Base-by-base conservation (phyloP, 1,140 invertebrate genomes). In the Chrysomallon squamiferum region DNA sequence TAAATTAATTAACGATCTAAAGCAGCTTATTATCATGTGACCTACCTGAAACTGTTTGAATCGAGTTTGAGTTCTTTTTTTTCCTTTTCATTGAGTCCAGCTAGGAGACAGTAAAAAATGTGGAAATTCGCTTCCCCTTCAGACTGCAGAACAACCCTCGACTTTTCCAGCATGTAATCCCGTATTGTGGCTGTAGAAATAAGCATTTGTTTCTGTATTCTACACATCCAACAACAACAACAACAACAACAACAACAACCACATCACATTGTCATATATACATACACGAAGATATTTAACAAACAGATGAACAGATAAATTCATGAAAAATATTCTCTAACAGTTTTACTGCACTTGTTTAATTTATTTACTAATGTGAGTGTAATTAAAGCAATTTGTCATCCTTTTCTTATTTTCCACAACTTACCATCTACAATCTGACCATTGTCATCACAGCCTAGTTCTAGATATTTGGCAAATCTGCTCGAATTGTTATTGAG, bases 401-500 rank as follows among this genome's bases (percentile, higher is more conserved):
- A n/a, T n/a, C n/a, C n/a, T n/a, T n/a, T n/a, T n/a, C n/a, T n/a
- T n/a, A n/a, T n/a, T n/a, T n/a, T n/a, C n/a, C n/a, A n/a, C n/a
- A n/a, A n/a, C 68, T 32, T 58, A 74, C 73, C 97, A 0, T 96
- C 96, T 61, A 89, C 90, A 69, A 97, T 95, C 70, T 92, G 88
- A 77, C 91, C 92, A 63, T 88, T 86, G 61, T 91, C 90, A 74
- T 92, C 93, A 59, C 77, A 75, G 3, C 57, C 58, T 2, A 82
- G 33, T 56, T 79, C 94, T 75, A 97, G 95, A 82, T 96, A 97
- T 86, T 98, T 98, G 41, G 95, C 95, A 85, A 97, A 98, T 69
- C 95, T 89, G 88, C 93, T 95, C 59, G 94, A 96, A 86, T 98
- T 98, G 80, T 96, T 95, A 79, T 98, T 98, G 76, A 97, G 94